phyloP scores from a whole-genome alignment of 2,797 vertebrate species.

The Myripristis murdjan region DNA sequence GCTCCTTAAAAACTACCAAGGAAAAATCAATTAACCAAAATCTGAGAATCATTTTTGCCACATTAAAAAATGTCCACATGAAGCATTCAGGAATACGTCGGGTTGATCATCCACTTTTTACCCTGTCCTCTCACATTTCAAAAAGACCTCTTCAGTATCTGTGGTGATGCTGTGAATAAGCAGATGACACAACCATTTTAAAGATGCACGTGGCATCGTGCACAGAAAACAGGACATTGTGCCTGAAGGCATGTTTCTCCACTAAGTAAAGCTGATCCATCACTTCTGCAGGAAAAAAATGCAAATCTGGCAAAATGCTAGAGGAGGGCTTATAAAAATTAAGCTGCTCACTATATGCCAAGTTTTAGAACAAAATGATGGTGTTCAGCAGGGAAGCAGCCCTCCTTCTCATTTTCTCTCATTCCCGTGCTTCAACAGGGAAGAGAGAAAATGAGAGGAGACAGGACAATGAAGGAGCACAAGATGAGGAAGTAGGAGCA shows the following conservation, averaged over 20 bases:
- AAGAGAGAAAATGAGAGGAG: slow-evolving; percentile 30
- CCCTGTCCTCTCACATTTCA: slow-evolving; percentile 16
- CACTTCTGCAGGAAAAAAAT: slow-evolving; percentile 33
- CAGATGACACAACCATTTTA: slow-evolving; percentile 41
- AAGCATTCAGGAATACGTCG: neutral
- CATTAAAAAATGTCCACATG: neutral
- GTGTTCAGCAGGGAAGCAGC: slow-evolving; percentile 21
- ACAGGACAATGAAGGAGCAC: neutral
- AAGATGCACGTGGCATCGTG: slow-evolving; percentile 38
- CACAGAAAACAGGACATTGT: slow-evolving; percentile 27
- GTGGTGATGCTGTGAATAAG: slow-evolving; percentile 33
- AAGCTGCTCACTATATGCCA: slow-evolving; percentile 39
- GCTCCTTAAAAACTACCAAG: neutral
- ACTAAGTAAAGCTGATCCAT: slow-evolving; percentile 58
- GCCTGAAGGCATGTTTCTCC: slow-evolving; percentile 40
- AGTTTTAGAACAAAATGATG: slow-evolving; percentile 31
- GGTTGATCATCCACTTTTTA: neutral
- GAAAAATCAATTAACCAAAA: neutral
- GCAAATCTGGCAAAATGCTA: slow-evolving; percentile 48
- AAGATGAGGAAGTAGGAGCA: slow-evolving; percentile 1
- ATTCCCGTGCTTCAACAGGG: slow-evolving; percentile 28
- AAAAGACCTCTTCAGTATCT: slow-evolving; percentile 17
- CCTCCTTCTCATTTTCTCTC: too few relatives aligned
- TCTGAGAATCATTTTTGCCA: neutral
- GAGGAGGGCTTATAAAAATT: slow-evolving; percentile 38